These are phyloP conservation scores for Drosophila borealis DNA, from an alignment of 2,888 invertebrate species.

Conservation along the genomic window DNA sequence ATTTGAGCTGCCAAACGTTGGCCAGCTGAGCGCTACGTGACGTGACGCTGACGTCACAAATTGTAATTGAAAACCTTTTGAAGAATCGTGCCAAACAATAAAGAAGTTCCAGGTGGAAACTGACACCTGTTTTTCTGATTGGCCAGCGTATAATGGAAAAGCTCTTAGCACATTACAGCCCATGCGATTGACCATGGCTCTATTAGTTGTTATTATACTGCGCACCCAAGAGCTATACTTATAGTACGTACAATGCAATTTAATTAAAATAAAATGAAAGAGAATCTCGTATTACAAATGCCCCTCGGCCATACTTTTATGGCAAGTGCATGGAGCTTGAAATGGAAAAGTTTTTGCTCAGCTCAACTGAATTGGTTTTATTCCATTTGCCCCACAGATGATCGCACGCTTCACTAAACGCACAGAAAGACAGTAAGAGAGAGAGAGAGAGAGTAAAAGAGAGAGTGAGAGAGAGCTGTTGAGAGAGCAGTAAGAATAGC, in stretches of 20 bases:
- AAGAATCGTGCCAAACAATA: slow-evolving; percentile 51
- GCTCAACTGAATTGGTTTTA: slow-evolving; percentile 13
- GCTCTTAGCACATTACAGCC: slow-evolving; percentile 31
- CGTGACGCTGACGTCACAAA: slow-evolving; percentile 48
- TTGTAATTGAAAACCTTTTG: slow-evolving; percentile 58
- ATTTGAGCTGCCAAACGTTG: slow-evolving; percentile 16
- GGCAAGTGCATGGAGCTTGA: slow-evolving; percentile 18
- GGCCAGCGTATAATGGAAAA: slow-evolving; percentile 30
- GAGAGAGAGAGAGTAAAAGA: neutral
- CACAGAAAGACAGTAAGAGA: neutral
- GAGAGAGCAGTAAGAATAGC: neutral
- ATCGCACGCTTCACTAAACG: slow-evolving; percentile 25
- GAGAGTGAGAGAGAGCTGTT: neutral
- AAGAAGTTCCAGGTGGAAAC: slow-evolving; percentile 30
- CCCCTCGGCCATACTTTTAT: slow-evolving; percentile 8
- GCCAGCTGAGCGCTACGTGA: slow-evolving; percentile 36
- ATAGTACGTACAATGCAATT: slow-evolving; percentile 54
- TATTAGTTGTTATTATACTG: slow-evolving; percentile 22
- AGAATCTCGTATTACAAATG: slow-evolving; percentile 58
- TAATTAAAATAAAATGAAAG: slow-evolving; percentile 54
- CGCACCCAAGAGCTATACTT: slow-evolving; percentile 21
- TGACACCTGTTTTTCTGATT: slow-evolving; percentile 55
- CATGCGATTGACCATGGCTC: slow-evolving; percentile 43
- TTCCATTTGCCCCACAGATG: slow-evolving; percentile 19
- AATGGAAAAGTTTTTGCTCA: slow-evolving; percentile 38